Evolutionary conservation across 2,888 invertebrate species (phyloP), one percentile per base, ranked within the genome.

Genomic region (Ormyrus nitidulus): DNA sequence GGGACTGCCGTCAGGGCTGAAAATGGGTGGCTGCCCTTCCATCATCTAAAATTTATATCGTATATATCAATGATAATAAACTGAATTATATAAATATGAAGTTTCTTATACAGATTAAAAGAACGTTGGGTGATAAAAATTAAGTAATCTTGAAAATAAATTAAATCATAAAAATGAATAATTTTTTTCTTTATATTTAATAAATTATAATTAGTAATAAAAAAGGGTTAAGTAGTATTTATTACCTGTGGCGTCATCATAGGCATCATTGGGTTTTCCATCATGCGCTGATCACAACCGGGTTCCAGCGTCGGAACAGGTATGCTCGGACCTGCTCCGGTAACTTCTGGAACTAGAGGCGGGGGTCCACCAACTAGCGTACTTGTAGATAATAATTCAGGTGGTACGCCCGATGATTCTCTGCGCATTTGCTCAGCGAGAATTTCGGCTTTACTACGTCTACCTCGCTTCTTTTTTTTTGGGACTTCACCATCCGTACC

Each of bases 391-490:
- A 82, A 58, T 68, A 74, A 70, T 62, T 73, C 82, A 5, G 82
- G 79, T 51, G 81, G 81, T n/a, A 88, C 80, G 79, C 84, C 85
- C 46, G 86, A 84, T 0, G 89, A 83, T 2, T 88, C 89, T 53
- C 89, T 86, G 3, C 91, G 87, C 91, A 91, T 91, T 77, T 90
- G 89, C 56, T 90, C 90, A 0, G 90, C 90, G 0, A 90, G 82
- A 65, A 90, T 90, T 75, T 90, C 90, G 0, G 90, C 90, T 79
- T 90, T 90, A 77, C 90, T 90, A 3, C 90, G 87, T 10, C 90
- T 87, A 54, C 90, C 90, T 0, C 90, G 87, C 79, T 91, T 91
- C 77, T 90, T 91, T 84, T 91, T 90, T 81, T 90, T 90, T 10
- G 89, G 90, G 53, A 83, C 84, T 53, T 90, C 90, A 6, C 89